Conservation (phyloP, 2,797 vertebrate genomes). For the Cynopterus sphinx region DNA sequence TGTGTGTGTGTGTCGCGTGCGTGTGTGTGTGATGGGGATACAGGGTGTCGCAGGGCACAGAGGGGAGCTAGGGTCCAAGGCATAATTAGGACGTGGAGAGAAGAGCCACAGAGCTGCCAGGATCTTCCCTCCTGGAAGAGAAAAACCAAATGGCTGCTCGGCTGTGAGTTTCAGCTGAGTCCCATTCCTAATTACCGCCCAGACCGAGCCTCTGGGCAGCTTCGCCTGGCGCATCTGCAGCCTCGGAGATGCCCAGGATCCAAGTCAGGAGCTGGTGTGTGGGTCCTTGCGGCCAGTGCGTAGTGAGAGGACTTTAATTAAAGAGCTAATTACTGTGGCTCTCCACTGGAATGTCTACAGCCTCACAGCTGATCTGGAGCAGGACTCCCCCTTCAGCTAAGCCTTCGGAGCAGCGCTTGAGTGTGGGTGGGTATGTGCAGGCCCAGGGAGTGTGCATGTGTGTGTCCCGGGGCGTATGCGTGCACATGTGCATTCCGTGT, state of each 20-base stretch:
- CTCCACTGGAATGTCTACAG: conserved; percentile 7
- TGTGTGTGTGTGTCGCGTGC: background rate
- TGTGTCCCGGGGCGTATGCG: background rate
- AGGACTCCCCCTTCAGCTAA: background rate
- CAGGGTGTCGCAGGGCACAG: background rate
- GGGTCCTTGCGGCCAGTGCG: conserved; percentile 76
- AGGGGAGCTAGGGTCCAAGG: background rate
- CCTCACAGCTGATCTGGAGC: background rate
- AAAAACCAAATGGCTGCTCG: background rate
- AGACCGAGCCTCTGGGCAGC: conserved; percentile 53
- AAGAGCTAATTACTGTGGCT: conserved; percentile 83
- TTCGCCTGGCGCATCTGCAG: conserved; percentile 83
- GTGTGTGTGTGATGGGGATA: background rate
- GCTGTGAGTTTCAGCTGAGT: conserved; percentile 62
- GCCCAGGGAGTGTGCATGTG: background rate
- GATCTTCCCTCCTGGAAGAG: conserved; percentile 50
- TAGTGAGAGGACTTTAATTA: conserved; percentile 84
- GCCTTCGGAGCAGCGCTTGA: background rate
- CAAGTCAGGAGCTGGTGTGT: conserved; percentile 80
- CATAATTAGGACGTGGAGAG: background rate
- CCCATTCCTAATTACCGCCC: conserved; percentile 79
- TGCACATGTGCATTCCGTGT: background rate
- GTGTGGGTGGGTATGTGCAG: background rate
- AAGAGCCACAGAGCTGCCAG: background rate
- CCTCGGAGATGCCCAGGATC: conserved; percentile 76